These are phyloP conservation scores for Lasaia peninsularis DNA, from an alignment of 1,140 invertebrate species.

Conservation along the genomic window DNA sequence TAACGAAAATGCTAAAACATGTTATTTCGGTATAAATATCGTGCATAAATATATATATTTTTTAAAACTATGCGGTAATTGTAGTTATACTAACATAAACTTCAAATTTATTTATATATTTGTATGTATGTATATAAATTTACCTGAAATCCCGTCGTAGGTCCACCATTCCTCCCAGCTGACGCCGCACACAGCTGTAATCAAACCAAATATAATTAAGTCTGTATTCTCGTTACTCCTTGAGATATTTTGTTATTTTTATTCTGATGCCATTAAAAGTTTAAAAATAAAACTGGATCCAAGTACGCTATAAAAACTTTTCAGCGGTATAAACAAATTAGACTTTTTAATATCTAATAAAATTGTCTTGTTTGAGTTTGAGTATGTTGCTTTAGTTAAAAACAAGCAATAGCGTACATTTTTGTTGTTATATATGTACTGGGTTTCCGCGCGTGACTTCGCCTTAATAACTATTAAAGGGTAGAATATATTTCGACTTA, in stretches of 20 bases:
- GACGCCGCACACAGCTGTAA: slow-evolving; percentile 78
- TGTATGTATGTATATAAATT: too few relatives aligned
- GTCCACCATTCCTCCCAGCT: slow-evolving; percentile 97
- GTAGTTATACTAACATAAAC: too few relatives aligned
- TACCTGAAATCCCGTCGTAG: slow-evolving; percentile 95
- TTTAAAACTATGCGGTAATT: too few relatives aligned
- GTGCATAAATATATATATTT: too few relatives aligned
- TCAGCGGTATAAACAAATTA: slow-evolving; percentile 12
- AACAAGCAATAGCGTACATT: not conserved
- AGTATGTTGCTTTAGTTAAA: not conserved
- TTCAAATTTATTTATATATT: too few relatives aligned
- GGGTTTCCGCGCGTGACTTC: too few relatives aligned
- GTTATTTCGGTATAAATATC: too few relatives aligned
- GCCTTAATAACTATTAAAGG: too few relatives aligned
- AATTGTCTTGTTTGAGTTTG: slow-evolving; percentile 1
- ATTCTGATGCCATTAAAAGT: slow-evolving; percentile 8
- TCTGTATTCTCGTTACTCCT: slow-evolving; percentile 50
- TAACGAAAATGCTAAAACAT: too few relatives aligned
- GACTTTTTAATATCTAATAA: slow-evolving; percentile 9
- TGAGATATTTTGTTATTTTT: slow-evolving; percentile 20
- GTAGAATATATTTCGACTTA: too few relatives aligned
- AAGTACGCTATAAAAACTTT: slow-evolving; percentile 10
- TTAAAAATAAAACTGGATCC: slow-evolving; percentile 2
- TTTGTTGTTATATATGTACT: too few relatives aligned
- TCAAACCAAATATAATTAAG: slow-evolving; percentile 68